A percentile compares a stretch with the other conserved stretches of the same genome.
Evolutionary conservation across 2,888 invertebrate species (phyloP).

Genomic region (Uloborus plumipes): DNA sequence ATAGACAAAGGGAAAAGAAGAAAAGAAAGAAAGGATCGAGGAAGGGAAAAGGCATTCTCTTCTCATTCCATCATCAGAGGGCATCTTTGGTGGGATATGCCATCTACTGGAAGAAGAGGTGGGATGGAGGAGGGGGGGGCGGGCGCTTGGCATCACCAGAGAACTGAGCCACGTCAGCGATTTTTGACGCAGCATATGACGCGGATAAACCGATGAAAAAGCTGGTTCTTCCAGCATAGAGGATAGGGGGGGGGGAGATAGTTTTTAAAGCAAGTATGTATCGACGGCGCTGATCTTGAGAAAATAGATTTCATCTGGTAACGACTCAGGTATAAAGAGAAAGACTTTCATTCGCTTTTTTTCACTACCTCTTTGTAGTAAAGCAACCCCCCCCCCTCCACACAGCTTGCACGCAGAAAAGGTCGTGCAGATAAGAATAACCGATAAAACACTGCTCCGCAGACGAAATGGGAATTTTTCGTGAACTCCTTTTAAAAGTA

Average conservation of each 20-base stretch:
- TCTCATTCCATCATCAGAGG: neutral
- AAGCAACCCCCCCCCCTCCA: too few relatives aligned
- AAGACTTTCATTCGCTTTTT: too few relatives aligned
- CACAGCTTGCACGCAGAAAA: too few relatives aligned
- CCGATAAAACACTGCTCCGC: too few relatives aligned
- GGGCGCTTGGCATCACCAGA: neutral
- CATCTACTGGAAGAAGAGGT: neutral
- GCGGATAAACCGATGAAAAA: conserved; percentile 7
- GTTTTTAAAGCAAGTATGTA: neutral
- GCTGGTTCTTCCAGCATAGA: neutral
- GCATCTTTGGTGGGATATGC: neutral
- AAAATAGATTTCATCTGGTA: conserved; percentile 17
- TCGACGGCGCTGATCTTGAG: conserved; percentile 3
- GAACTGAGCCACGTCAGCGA: conserved; percentile 15
- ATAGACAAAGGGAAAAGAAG: too few relatives aligned
- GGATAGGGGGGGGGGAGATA: neutral
- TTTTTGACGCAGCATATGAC: conserved; percentile 27
- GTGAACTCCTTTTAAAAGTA: too few relatives aligned
- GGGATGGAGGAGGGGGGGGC: neutral
- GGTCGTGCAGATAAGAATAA: too few relatives aligned
- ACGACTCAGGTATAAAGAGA: neutral
- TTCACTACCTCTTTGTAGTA: too few relatives aligned
- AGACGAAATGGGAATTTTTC: too few relatives aligned
- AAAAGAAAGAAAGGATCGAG: too few relatives aligned
- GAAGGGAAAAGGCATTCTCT: neutral